Evolutionary conservation across 35 echinoderm and acorn worm genomes (phyloP), one percentile per base, ranked within the genome.

Genomic region (Nesometra sesokonis): DNA sequence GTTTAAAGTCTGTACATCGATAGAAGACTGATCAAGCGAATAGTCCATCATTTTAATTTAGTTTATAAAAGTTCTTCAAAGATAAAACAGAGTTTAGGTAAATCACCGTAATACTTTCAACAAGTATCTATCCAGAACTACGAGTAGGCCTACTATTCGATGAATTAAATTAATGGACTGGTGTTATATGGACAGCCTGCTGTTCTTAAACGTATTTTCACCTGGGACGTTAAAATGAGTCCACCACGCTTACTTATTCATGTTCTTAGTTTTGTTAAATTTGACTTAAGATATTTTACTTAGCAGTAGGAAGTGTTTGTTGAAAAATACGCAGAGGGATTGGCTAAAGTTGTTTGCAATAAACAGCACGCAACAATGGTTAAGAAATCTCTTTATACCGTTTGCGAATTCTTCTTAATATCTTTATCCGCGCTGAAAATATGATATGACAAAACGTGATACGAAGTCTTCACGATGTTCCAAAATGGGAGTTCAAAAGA

Each of bases 1-100:
- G 31, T 93, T 94, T 19, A 99, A 29, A n/a, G 96, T 93, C 33
- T 86, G 89, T 5, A 93, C 34, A 82, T 99, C 96, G 80, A 99
- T 90, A 4, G 82, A 57, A 23, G 92, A 88, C 57, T 87, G 77
- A 29, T 97, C 94, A 83, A 91, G 32, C 15, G 88, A 30, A 23
- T 47, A 89, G 38, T 84, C 83, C 88, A 89, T 89, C n/a, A 31
- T 83, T 82, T 67, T 67, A 43, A 4, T 43, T 43, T 43, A 43
- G 4, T 4, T 7, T 7, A 43, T 15, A 43, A 15, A 43, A 43
- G 38, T 43, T 7, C 15, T 43, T n/a, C n/a, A n/a, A n/a, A n/a
- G n/a, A n/a, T n/a, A n/a, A n/a, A n/a, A n/a, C n/a, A 43, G 38
- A 43, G 38, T 7, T 43, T 43, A 43, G 4, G 38, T 43, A 4